These are phyloP conservation scores for Phyto melanocephala DNA, from an alignment of 2,888 invertebrate genomes.

Conservation along the genomic window DNA sequence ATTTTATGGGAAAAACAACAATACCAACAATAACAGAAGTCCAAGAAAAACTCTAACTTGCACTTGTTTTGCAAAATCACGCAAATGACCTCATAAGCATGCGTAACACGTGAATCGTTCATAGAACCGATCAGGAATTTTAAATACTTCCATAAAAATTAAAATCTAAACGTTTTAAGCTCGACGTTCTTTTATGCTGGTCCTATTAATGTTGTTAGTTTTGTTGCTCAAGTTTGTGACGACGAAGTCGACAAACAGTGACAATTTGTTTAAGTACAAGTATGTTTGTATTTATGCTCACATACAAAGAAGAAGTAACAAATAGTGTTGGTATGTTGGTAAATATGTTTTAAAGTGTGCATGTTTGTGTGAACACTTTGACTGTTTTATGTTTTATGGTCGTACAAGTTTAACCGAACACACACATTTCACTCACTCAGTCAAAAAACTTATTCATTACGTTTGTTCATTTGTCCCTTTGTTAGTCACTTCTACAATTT, in stretches of 20 bases:
- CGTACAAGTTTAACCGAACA: constrained; percentile 23
- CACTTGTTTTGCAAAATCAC: constrained; percentile 66
- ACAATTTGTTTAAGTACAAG: constrained; percentile 2
- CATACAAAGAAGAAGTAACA: constrained; percentile 7
- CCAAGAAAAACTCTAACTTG: constrained; percentile 52
- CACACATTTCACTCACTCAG: constrained; percentile 41
- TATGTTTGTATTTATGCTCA: neutral
- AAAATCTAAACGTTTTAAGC: constrained; percentile 53
- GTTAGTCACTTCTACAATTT: constrained; percentile 11
- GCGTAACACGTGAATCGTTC: constrained; percentile 65
- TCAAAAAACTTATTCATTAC: neutral
- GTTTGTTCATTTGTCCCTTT: neutral
- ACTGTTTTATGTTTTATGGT: constrained; percentile 36
- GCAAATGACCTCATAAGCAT: constrained; percentile 69
- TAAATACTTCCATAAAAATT: constrained; percentile 63
- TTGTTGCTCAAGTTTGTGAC: constrained; percentile 2
- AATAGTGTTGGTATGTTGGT: neutral
- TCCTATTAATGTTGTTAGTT: neutral
- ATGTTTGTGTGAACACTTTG: constrained; percentile 2
- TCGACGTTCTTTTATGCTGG: neutral
- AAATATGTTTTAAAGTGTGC: too few relatives aligned
- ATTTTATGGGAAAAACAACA: constrained; percentile 5
- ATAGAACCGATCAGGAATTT: constrained; percentile 59
- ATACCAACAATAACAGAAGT: neutral
- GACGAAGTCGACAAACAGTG: neutral